Percentiles rank a stretch among this genome's conserved stretches.
phyloP scores from a whole-genome alignment of 1,140 invertebrate genomes.

The Ceratina calcarata region DNA sequence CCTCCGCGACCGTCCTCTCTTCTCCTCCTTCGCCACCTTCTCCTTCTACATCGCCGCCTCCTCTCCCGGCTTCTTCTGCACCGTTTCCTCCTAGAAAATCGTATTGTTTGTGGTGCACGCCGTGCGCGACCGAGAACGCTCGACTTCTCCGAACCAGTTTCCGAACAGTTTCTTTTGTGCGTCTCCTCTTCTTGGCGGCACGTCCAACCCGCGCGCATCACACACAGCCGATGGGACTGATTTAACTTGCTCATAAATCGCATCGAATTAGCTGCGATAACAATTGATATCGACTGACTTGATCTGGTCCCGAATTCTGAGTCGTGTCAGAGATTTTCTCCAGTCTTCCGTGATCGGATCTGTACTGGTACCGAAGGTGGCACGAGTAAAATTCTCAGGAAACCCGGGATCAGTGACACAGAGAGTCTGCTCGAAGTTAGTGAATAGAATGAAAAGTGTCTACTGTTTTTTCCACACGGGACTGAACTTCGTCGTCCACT shows the following conservation, averaged over 20 bases:
- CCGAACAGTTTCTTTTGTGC: conserved; percentile 57
- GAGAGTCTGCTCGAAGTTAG: neutral
- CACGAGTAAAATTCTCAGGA: too few relatives aligned
- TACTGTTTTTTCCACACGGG: neutral
- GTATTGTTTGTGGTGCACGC: conserved; percentile 65
- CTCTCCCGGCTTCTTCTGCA: conserved; percentile 32
- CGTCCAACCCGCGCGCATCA: conserved; percentile 31
- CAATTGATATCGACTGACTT: too few relatives aligned
- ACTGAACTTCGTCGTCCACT: neutral
- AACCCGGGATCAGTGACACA: too few relatives aligned
- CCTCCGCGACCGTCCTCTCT: conserved; percentile 48
- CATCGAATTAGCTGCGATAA: too few relatives aligned
- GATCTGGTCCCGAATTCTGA: too few relatives aligned
- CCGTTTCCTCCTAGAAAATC: conserved; percentile 62
- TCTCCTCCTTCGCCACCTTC: conserved; percentile 26
- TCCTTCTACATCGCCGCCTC: neutral
- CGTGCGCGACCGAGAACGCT: conserved; percentile 49
- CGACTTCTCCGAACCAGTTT: conserved; percentile 62
- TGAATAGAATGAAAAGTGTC: conserved; percentile 10
- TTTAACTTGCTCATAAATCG: neutral
- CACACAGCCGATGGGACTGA: conserved; percentile 16
- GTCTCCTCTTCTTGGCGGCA: conserved; percentile 37
- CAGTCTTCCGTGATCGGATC: too few relatives aligned
- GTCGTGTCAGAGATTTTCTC: too few relatives aligned
- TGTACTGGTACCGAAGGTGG: too few relatives aligned